A percentile compares a stretch with the other conserved stretches of the same genome.
Evolutionary conservation across 1,140 invertebrate species (phyloP).

Genomic region (Drosophila bipectinata): DNA sequence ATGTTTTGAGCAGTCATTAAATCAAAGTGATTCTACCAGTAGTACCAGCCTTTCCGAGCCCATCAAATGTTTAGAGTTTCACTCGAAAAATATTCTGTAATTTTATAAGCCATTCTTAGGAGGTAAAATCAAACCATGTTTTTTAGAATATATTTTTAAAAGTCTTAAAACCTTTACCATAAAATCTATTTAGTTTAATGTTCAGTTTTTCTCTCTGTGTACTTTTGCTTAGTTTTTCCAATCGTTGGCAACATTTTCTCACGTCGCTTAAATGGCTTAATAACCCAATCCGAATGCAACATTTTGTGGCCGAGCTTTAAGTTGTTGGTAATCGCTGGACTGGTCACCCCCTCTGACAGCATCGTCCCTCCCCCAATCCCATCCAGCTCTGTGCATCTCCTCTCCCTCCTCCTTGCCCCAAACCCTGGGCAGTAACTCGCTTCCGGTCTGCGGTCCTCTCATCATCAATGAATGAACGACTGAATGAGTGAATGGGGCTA

Average conservation of each 20-base stretch:
- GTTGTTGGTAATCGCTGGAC: slow-evolving; percentile 44
- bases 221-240: slow-evolving; percentile 26
- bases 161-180: not conserved
- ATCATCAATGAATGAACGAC: slow-evolving; percentile 37
- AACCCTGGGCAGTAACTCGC: slow-evolving; percentile 35
- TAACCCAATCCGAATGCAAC: slow-evolving; percentile 59
- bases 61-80: not conserved
- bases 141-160: not conserved
- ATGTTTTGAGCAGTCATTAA: slow-evolving; percentile 44
- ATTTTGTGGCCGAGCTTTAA: slow-evolving; percentile 60
- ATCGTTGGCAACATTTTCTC: slow-evolving; percentile 55
- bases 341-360: slow-evolving; percentile 2
- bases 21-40: slow-evolving; percentile 25
- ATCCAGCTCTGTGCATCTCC: not conserved
- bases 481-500: slow-evolving; percentile 53
- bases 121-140: not conserved
- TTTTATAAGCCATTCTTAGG: not conserved
- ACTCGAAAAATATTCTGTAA: not conserved
- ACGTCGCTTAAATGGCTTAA: slow-evolving; percentile 64
- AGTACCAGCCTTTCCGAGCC: slow-evolving; percentile 3
- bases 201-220: slow-evolving; percentile 5
- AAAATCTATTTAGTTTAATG: too few species aligned
- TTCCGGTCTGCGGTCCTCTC: slow-evolving; percentile 56
- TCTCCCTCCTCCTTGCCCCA: not conserved
- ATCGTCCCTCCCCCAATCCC: not conserved